A percentile compares a stretch with the other conserved stretches of the same genome.
phyloP scores from a whole-genome alignment of 2,888 invertebrate genomes.

The Ichneumoninae sp. region DNA sequence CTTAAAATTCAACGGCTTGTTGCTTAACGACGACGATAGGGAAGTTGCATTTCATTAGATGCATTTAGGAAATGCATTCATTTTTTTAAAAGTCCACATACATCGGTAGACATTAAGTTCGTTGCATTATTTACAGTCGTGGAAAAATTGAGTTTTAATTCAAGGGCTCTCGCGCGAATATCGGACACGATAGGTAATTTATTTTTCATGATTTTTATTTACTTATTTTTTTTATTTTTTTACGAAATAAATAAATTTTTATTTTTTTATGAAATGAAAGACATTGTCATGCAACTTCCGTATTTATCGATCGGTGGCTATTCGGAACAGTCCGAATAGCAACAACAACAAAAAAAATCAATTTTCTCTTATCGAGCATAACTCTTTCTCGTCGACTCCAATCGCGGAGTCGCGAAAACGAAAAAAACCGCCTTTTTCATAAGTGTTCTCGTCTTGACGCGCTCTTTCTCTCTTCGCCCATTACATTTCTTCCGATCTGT shows the following conservation, averaged over 20 bases:
- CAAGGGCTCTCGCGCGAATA: neutral
- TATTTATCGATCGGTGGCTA: neutral
- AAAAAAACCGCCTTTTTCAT: conserved; percentile 63
- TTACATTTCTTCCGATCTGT: conserved; percentile 20
- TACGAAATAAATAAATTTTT: no score
- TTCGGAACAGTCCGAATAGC: neutral
- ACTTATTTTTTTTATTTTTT: no score
- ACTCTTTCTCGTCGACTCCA: neutral
- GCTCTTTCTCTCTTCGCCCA: conserved; percentile 51
- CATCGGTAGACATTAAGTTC: neutral
- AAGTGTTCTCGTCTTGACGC: conserved; percentile 71
- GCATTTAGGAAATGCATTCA: neutral
- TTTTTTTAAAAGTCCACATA: neutral
- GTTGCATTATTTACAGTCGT: neutral
- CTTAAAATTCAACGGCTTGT: conserved; percentile 24
- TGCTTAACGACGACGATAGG: conserved; percentile 29
- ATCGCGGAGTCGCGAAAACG: conserved; percentile 3
- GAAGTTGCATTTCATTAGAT: conserved; percentile 17
- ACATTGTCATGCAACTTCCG: neutral
- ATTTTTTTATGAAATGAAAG: neutral
- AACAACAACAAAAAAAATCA: conserved; percentile 1
- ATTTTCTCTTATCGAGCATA: conserved; percentile 4
- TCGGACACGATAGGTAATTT: neutral
- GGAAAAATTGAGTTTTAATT: neutral
- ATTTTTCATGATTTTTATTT: conserved; percentile 1